Conservation (phyloP, 2,888 invertebrate species). For the Eupithecia subfuscata region DNA sequence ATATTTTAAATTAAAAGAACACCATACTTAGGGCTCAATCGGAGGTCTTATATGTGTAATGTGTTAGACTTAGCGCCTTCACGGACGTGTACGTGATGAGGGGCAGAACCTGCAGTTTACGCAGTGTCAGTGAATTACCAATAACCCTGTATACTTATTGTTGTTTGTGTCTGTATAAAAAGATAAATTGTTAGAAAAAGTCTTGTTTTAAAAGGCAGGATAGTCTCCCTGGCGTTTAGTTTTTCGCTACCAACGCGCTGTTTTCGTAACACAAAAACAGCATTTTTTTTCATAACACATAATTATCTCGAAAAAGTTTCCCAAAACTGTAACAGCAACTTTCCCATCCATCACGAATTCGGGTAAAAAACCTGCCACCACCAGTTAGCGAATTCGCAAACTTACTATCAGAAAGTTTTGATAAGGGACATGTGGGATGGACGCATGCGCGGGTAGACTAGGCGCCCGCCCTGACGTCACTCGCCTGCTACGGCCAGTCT, state of each 20-base stretch:
- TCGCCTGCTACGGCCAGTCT: slow-evolving; percentile 56
- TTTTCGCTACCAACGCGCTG: background rate
- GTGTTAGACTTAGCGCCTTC: too few species aligned
- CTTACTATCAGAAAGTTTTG: slow-evolving; percentile 46
- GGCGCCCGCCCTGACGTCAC: slow-evolving; percentile 61
- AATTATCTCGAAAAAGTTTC: slow-evolving; percentile 31
- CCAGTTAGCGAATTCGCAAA: slow-evolving; percentile 40
- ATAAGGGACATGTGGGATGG: slow-evolving; percentile 36
- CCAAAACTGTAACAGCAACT: slow-evolving; percentile 38
- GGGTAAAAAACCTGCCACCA: slow-evolving; percentile 41
- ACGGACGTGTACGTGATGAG: too few species aligned
- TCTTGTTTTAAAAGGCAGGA: background rate
- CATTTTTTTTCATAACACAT: background rate
- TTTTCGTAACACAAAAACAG: background rate
- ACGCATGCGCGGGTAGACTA: slow-evolving; percentile 50
- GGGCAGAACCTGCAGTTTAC: too few species aligned
- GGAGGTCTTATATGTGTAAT: too few species aligned
- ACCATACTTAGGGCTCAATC: background rate
- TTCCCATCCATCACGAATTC: slow-evolving; percentile 38
- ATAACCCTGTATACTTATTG: too few species aligned
- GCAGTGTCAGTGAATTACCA: too few species aligned
- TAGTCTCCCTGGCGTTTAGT: background rate
- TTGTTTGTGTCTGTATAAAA: background rate
- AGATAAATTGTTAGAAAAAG: background rate
- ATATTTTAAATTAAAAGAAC: too few species aligned